Conservation (phyloP, 2,113 vertebrate species). For the Terrapene triunguis region DNA sequence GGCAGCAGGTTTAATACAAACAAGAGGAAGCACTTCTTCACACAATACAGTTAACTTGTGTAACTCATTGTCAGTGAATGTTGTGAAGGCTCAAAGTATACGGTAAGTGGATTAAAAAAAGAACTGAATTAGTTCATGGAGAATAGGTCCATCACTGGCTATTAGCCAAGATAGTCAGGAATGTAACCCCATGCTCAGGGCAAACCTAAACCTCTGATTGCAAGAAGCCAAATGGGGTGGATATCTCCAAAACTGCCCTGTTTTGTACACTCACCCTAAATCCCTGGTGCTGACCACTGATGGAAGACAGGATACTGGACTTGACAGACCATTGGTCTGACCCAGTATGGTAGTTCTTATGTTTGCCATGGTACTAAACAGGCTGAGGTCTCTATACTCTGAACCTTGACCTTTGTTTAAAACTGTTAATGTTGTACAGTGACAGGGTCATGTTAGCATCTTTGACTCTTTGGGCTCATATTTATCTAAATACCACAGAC, state of each 20-base stretch:
- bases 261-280: not conserved
- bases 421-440: too few species aligned
- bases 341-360: not conserved
- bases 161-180: too few species aligned
- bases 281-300: rapidly evolving
- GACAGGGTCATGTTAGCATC: too few species aligned
- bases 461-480: too few species aligned
- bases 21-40: not conserved
- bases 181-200: too few species aligned
- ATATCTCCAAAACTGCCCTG: not conserved
- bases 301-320: not conserved
- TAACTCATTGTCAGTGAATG: not conserved
- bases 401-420: too few species aligned
- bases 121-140: not conserved
- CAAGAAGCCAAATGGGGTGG: not conserved
- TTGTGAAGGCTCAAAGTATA: not conserved
- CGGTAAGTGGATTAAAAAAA: not conserved
- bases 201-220: too few species aligned
- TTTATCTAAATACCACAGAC: too few species aligned
- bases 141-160: not conserved
- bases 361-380: not conserved
- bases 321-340: not conserved
- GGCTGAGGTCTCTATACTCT: too few species aligned
- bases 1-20: not conserved
- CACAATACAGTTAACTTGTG: not conserved